Percentiles rank a stretch among this genome's conserved stretches.
phyloP scores from a whole-genome alignment of 2,113 vertebrate species.

The Otocyon megalotis region DNA sequence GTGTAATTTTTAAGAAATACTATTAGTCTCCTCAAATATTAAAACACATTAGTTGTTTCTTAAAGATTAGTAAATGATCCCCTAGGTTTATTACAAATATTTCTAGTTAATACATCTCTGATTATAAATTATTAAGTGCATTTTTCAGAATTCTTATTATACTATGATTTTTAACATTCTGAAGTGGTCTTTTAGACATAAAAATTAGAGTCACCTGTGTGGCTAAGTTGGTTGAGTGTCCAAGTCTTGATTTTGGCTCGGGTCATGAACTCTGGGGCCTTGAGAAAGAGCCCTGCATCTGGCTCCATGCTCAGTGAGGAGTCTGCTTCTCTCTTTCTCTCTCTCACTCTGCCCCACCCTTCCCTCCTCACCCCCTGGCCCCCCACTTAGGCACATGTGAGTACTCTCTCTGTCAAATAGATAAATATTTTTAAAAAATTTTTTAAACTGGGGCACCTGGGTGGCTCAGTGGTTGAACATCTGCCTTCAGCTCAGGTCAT shows the following conservation, averaged over 20 bases:
- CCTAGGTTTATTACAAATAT: not conserved
- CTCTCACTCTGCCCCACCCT: too few relatives aligned
- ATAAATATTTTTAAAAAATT: not conserved
- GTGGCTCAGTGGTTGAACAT: too few relatives aligned
- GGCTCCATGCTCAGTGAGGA: too few relatives aligned
- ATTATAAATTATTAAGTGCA: not conserved
- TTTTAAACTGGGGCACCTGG: too few relatives aligned
- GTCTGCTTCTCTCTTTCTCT: too few relatives aligned
- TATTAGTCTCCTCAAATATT: not conserved
- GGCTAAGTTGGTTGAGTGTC: not conserved
- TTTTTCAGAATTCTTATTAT: slow-evolving; percentile 35
- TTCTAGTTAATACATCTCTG: slow-evolving; percentile 29
- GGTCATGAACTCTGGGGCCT: too few relatives aligned
- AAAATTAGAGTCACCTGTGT: not conserved
- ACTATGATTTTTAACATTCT: not conserved
- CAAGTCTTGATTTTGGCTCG: not conserved
- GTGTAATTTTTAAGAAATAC: slow-evolving; percentile 26
- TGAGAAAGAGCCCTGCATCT: too few relatives aligned
- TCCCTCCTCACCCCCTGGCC: too few relatives aligned
- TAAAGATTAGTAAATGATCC: slow-evolving; percentile 7
- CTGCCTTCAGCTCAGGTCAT: too few relatives aligned
- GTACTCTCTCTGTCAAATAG: too few relatives aligned
- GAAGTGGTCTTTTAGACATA: not conserved
- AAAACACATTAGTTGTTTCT: slow-evolving; percentile 36
- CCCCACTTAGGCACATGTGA: too few relatives aligned